A percentile compares a stretch with the other conserved stretches of the same genome.
phyloP scores from a whole-genome alignment of 2,888 invertebrate species.

The Adela reaumurella region DNA sequence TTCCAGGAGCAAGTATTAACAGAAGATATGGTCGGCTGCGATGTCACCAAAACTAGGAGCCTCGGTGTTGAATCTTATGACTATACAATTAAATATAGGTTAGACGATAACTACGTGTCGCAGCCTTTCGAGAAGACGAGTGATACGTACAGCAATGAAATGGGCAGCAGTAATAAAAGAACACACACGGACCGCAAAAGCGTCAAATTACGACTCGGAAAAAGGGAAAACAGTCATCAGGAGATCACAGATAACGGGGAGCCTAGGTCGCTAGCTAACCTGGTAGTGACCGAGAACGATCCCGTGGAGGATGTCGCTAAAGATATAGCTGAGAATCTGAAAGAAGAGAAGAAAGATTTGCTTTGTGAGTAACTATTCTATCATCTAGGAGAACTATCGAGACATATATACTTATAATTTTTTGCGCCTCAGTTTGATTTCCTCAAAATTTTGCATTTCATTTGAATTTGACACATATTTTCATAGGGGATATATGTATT shows the following conservation, averaged over 20 bases:
- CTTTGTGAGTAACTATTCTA: constrained; percentile 57
- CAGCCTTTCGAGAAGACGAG: constrained; percentile 33
- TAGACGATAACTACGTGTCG: constrained; percentile 47
- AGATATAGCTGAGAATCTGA: constrained; percentile 71
- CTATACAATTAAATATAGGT: constrained; percentile 61
- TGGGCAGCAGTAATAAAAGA: constrained; percentile 50
- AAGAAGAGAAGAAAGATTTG: constrained; percentile 70
- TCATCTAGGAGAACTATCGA: no score
- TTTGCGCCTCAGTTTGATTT: no score
- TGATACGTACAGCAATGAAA: constrained; percentile 23
- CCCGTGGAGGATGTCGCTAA: constrained; percentile 59
- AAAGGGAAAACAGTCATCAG: constrained; percentile 38
- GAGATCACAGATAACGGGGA: constrained; percentile 49
- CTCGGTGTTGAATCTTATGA: constrained; percentile 77
- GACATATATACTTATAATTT: no score
- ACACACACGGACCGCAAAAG: constrained; percentile 57
- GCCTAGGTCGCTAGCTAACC: constrained; percentile 56
- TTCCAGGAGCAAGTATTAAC: constrained; percentile 79
- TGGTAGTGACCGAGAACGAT: constrained; percentile 48
- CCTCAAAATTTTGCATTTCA: no score
- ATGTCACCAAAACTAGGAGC: constrained; percentile 65
- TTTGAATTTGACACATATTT: no score
- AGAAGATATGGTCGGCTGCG: constrained; percentile 74
- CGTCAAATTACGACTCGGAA: constrained; percentile 53
- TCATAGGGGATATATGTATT: no score